Conservation (phyloP, 2,113 vertebrate species). For the Tachycineta bicolor region DNA sequence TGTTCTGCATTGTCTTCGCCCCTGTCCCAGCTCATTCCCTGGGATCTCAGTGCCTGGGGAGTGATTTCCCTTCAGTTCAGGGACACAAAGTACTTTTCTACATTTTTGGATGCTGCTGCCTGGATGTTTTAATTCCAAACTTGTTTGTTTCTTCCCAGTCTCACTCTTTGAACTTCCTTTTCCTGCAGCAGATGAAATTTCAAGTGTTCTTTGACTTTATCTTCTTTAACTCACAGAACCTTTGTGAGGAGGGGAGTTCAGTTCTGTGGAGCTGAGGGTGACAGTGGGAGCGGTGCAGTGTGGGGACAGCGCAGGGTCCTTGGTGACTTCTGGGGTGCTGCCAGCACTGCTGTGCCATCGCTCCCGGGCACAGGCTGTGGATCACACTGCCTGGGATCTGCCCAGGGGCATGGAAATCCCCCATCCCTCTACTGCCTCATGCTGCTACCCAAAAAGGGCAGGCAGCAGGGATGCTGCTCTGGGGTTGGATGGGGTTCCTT, state of each 20-base stretch:
- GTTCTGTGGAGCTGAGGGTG: not conserved
- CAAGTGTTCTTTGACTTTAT: not conserved
- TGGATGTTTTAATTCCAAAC: too few species aligned
- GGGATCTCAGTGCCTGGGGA: accelerated
- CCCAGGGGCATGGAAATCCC: accelerated
- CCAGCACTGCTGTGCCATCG: accelerated
- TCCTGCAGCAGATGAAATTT: not conserved
- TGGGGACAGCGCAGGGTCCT: accelerated
- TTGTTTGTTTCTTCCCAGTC: not conserved
- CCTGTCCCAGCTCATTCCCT: not conserved
- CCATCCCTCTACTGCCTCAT: accelerated
- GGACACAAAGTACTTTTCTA: not conserved
- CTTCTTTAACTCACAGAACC: accelerated
- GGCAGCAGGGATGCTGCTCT: not conserved
- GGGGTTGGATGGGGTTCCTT: accelerated
- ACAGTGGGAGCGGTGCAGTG: accelerated
- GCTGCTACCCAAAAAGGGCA: accelerated
- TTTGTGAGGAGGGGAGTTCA: accelerated
- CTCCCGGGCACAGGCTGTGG: accelerated
- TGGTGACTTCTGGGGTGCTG: not conserved
- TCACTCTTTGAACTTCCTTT: not conserved
- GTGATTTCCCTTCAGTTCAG: not conserved
- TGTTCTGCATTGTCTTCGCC: not conserved
- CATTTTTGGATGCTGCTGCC: not conserved
- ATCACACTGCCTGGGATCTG: accelerated